These are phyloP conservation scores for Patella caerulea DNA, from an alignment of 2,888 invertebrate species.

Conservation along the genomic window DNA sequence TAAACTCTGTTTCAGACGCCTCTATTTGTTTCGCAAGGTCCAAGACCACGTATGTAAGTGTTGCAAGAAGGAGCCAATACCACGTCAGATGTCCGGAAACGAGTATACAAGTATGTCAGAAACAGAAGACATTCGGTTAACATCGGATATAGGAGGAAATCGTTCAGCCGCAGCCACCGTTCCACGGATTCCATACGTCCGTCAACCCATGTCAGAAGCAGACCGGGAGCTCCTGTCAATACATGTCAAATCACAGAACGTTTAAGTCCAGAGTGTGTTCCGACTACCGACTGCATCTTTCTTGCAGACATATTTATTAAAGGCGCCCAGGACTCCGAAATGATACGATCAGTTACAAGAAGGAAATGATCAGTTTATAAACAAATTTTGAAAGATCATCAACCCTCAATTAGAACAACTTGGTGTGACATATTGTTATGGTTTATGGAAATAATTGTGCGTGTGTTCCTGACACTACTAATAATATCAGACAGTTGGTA, in stretches of 20 bases:
- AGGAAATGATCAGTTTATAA: too few species aligned
- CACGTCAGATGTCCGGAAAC: constrained; percentile 26
- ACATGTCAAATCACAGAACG: constrained; percentile 19
- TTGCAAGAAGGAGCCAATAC: constrained; percentile 31
- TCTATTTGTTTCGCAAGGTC: constrained; percentile 33
- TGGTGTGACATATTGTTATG: too few species aligned
- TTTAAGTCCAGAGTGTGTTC: not conserved
- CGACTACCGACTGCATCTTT: too few species aligned
- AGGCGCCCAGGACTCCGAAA: too few species aligned
- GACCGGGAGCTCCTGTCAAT: constrained; percentile 25
- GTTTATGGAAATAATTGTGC: too few species aligned
- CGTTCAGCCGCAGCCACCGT: not conserved
- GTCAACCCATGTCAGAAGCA: constrained; percentile 34
- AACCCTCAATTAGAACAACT: too few species aligned
- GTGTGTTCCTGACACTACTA: too few species aligned
- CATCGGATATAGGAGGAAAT: constrained; percentile 16
- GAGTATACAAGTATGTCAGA: constrained; percentile 42
- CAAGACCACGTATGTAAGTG: constrained; percentile 36
- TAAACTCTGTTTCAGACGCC: constrained; percentile 30
- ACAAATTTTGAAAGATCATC: too few species aligned
- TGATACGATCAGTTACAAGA: too few species aligned
- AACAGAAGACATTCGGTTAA: constrained; percentile 36
- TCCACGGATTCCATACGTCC: constrained; percentile 29
- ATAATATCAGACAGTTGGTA: too few species aligned
- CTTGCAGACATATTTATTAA: too few species aligned